Evolutionary conservation across 2,888 invertebrate genomes (phyloP), one percentile per base, ranked within the genome.

Genomic region (Tinea semifulvella): DNA sequence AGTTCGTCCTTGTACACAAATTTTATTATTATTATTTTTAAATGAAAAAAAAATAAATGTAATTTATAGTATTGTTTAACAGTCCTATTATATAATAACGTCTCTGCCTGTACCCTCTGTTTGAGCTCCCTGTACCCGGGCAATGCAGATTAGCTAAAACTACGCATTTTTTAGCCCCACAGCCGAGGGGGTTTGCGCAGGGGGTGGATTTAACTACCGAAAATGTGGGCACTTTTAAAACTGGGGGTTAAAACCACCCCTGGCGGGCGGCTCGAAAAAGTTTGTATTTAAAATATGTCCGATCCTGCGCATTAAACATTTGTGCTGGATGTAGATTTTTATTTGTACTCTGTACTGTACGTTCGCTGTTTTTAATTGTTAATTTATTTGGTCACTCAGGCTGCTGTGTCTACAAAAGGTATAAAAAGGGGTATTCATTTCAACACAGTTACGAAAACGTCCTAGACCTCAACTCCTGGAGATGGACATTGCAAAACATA

Each of bases 111-210:
- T 54, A 57, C 56, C 51, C 58, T 64, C 62, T 61, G 61, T 71
- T 71, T 69, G 70, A 71, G 68, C 57, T 66, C 62, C 61, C 51
- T 56, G 56, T 60, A 52, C 55, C 56, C 54, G 63, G 55, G 60
- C 63, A 75, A 82, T 82, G 83, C 80, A 84, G 84, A 84, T 84
- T 84, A 84, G 84, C 84, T 84, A 85, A 85, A 84, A 84, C 84
- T 84, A 84, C 84, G 84, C 83, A 83, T 84, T 84, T 84, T 84
- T 84, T 82, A 83, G 83, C 83, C 80, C 73, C 68, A 56, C 52
- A 56, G 66, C 64, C 61, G 63, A 62, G 43, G 11, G 20, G 63
- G 58, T 63, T 61, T 61, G 59, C 52, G 56, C 56, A 60, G 58
- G 53, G 61, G 45, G 39, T 60, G 61, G 57, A 57, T 56, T 68